Base-by-base conservation (phyloP, 2,113 vertebrate genomes). In the Symphodus melops region DNA sequence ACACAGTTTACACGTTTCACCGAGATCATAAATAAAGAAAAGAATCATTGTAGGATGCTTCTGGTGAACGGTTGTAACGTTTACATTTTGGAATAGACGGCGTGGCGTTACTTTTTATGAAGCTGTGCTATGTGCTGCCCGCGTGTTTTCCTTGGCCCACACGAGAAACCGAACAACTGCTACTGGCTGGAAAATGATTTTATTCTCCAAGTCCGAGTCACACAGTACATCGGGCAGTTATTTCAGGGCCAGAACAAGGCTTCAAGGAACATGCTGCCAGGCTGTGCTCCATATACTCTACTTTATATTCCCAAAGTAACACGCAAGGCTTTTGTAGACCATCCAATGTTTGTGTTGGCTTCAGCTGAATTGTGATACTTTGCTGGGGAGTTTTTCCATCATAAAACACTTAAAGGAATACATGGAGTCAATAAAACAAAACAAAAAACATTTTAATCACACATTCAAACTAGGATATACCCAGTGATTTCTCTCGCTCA, bases 81-180 rank as follows among this genome's bases (percentile, higher is more conserved):
- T 79, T 28, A 41, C 25, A 67, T 49, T 71, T 33, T 72, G 58
- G 63, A 80, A 62, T 19, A 2, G 39, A 68, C 54, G 70, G 41
- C 1, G 17, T 58, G 65, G 72, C 61, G 54, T 74, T 69, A 5
- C 54, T 44, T 79, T 85, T 85, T 79, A 85, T 72, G 62, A 65
- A 68, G 55, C 53, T 5, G 19, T 42, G 37, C 49, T 37, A 56
- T 82, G 42, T 61, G 64, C 9, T 0, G 72, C 70, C 71, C 68
- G 66, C 67, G 73, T 72, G 81, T 80, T 84, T 81, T 68, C 59
- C 72, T 82, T 81, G 79, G 81, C 73, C 10, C 2, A 1, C 9
- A 46, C 1, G 53, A 63, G 63, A 61, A 41, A 59, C 33, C 57
- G 49, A 59, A 69, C 73, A 77, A 77, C 74, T 63, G 60, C 66